Conservation (phyloP, 1,140 invertebrate genomes). For the Phortica variegata region DNA sequence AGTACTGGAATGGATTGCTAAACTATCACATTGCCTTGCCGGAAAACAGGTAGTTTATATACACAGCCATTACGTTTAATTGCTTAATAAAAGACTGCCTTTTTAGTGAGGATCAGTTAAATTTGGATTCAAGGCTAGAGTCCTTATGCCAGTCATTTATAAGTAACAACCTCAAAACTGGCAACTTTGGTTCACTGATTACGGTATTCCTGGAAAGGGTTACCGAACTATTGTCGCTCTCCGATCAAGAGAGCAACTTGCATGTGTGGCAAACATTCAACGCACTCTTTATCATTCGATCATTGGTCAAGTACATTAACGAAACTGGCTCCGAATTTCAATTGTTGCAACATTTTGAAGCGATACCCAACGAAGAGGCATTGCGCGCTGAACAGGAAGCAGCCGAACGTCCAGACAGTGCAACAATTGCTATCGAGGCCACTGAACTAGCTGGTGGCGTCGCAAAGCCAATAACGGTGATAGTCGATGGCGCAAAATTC, state of each 20-base stretch:
- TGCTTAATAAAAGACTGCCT: not conserved
- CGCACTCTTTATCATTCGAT: constrained; percentile 86
- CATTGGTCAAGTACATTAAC: constrained; percentile 85
- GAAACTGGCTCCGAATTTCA: constrained; percentile 76
- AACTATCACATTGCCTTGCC: constrained; percentile 86
- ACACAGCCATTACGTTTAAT: constrained; percentile 3
- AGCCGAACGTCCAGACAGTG: constrained; percentile 17
- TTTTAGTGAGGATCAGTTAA: constrained; percentile 73
- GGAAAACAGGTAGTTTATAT: constrained; percentile 65
- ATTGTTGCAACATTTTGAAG: constrained; percentile 72
- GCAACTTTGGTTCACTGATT: constrained; percentile 84
- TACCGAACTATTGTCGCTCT: constrained; percentile 76
- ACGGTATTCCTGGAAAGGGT: constrained; percentile 79
- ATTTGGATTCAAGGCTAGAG: constrained; percentile 77
- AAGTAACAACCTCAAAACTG: constrained; percentile 78
- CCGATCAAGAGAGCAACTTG: constrained; percentile 85
- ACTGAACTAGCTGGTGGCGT: constrained; percentile 33
- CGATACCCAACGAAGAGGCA: constrained; percentile 53
- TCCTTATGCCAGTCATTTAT: constrained; percentile 71
- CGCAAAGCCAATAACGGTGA: constrained; percentile 16
- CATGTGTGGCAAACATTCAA: constrained; percentile 95
- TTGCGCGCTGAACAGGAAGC: constrained; percentile 29
- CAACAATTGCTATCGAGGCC: constrained; percentile 44
- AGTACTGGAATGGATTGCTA: constrained; percentile 91
- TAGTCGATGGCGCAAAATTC: constrained; percentile 53